Percentiles rank a stretch among this genome's conserved stretches.
These are phyloP conservation scores for Luscinia luscinia DNA, from an alignment of 2,797 vertebrate genomes.

Conservation along the genomic window DNA sequence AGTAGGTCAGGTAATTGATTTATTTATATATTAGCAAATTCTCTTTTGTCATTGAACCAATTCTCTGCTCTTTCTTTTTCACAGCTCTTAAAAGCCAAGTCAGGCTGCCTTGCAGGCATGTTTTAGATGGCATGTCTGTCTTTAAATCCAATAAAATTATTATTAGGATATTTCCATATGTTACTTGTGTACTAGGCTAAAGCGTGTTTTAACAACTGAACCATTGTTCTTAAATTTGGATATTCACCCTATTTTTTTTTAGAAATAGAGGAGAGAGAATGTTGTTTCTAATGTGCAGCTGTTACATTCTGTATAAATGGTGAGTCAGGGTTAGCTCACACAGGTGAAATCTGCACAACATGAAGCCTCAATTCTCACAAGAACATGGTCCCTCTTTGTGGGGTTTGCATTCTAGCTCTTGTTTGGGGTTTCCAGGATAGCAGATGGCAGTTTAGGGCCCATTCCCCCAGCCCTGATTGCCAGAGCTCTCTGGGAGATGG, in stretches of 20 bases:
- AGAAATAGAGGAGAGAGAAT: not conserved
- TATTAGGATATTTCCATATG: not conserved
- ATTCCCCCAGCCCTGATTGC: no score
- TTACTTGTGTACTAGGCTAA: not conserved
- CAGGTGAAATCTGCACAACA: not conserved
- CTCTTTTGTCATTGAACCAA: not conserved
- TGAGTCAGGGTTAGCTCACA: not conserved
- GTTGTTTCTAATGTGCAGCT: not conserved
- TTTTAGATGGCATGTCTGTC: not conserved
- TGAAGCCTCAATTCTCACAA: not conserved
- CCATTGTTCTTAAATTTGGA: not conserved
- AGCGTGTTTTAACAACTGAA: not conserved
- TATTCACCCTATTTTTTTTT: not conserved
- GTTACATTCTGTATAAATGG: not conserved
- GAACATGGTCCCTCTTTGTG: fast-evolving
- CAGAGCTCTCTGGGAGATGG: not conserved
- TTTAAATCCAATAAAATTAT: not conserved
- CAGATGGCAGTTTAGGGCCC: no score
- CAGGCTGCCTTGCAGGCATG: not conserved
- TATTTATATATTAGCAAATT: not conserved
- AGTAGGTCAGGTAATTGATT: not conserved
- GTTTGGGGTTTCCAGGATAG: not conserved
- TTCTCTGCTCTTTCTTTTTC: not conserved
- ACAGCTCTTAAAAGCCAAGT: not conserved
- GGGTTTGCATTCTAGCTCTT: not conserved